Evolutionary conservation across 2,113 vertebrate genomes (phyloP).

Genomic region (Paedocypris sp.): DNA sequence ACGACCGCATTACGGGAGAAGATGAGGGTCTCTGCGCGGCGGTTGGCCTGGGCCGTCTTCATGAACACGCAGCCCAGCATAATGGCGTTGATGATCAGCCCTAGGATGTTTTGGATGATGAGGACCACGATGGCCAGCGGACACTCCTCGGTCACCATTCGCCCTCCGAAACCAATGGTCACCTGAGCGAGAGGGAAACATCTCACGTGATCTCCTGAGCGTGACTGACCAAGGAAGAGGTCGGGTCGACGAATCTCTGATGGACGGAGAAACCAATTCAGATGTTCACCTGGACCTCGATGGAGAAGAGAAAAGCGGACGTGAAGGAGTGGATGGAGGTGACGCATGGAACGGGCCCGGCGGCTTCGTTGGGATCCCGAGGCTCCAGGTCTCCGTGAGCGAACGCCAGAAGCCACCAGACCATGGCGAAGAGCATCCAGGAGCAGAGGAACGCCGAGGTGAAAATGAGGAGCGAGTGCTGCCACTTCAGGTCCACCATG

Average conservation of each 20-base stretch:
- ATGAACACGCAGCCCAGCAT: constrained; percentile 77
- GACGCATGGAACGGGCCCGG: constrained; percentile 59
- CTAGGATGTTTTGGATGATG: constrained; percentile 72
- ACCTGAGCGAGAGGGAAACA: too few species aligned
- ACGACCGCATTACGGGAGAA: constrained; percentile 69
- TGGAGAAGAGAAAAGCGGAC: constrained; percentile 73
- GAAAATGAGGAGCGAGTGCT: constrained; percentile 71
- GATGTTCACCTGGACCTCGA: constrained; percentile 65
- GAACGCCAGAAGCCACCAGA: constrained; percentile 73
- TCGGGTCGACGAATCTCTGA: too few species aligned
- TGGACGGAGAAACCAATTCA: neutral
- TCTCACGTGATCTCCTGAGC: too few species aligned
- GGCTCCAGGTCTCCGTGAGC: constrained; percentile 69
- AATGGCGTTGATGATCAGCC: constrained; percentile 70
- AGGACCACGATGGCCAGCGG: constrained; percentile 65
- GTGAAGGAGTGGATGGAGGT: constrained; percentile 72
- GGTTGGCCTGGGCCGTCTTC: constrained; percentile 77
- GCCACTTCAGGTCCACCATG: constrained; percentile 76
- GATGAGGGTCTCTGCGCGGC: constrained; percentile 70
- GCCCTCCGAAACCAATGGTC: constrained; percentile 69
- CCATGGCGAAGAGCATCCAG: constrained; percentile 75
- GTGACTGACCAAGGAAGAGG: too few species aligned
- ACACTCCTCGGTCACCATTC: constrained; percentile 76
- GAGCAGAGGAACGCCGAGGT: constrained; percentile 73
- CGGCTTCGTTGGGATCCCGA: constrained; percentile 34